A percentile compares a stretch with the other conserved stretches of the same genome.
These are phyloP conservation scores for Ectemnius lituratus DNA, from an alignment of 2,888 invertebrate species.

Conservation along the genomic window DNA sequence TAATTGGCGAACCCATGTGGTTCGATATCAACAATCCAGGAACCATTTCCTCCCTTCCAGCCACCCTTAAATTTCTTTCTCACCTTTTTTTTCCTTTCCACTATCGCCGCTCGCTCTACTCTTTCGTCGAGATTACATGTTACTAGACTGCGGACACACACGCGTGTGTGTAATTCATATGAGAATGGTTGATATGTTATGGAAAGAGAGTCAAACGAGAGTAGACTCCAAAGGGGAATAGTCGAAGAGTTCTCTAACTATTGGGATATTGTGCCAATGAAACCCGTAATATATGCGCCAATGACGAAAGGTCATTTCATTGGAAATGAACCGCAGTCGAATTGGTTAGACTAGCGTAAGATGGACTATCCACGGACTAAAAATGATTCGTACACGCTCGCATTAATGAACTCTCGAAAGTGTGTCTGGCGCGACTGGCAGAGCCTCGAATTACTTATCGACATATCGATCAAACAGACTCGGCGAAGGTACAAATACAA, in stretches of 20 bases:
- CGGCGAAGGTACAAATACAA: not conserved
- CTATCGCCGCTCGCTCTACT: not conserved
- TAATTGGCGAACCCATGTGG: slow-evolving; percentile 1
- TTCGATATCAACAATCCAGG: not conserved
- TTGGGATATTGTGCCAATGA: too few species aligned
- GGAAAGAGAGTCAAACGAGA: too few species aligned
- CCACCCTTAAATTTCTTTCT: not conserved
- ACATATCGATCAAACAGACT: not conserved
- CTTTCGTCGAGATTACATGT: not conserved
- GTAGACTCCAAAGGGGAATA: too few species aligned
- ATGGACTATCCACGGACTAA: slow-evolving; percentile 37
- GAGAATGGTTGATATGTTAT: too few species aligned
- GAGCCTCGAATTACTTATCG: slow-evolving; percentile 6
- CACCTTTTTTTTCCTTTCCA: not conserved
- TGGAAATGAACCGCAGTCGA: too few species aligned
- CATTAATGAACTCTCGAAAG: slow-evolving; percentile 18
- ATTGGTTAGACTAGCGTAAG: slow-evolving; percentile 20
- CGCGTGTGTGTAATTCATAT: too few species aligned
- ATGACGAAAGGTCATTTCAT: too few species aligned
- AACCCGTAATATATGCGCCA: too few species aligned
- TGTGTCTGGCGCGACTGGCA: slow-evolving; percentile 16
- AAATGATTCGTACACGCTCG: slow-evolving; percentile 28
- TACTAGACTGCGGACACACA: too few species aligned
- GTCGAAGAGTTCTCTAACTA: too few species aligned
- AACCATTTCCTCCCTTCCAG: slow-evolving; percentile 1